A percentile compares a stretch with the other conserved stretches of the same genome.
These are phyloP conservation scores for Zaprionus kolodkinae DNA, from an alignment of 1,140 invertebrate species.

Conservation along the genomic window DNA sequence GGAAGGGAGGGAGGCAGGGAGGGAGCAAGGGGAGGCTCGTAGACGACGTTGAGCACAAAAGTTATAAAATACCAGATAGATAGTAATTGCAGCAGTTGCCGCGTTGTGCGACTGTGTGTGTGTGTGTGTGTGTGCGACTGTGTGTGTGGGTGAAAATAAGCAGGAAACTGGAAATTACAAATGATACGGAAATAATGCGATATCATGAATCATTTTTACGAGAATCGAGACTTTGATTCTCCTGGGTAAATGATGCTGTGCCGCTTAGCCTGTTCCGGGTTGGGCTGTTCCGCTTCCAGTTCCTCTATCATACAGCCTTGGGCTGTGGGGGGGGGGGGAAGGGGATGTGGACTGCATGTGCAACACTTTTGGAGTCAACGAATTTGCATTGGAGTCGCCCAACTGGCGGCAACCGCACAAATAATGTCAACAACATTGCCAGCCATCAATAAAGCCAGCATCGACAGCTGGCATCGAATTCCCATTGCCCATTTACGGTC, in stretches of 20 bases:
- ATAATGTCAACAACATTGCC: conserved; percentile 78
- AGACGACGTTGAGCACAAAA: conserved; percentile 62
- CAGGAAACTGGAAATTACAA: conserved; percentile 82
- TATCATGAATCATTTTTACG: conserved; percentile 82
- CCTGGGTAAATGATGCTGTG: conserved; percentile 63
- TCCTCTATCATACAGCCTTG: conserved; percentile 11
- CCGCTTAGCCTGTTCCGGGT: conserved; percentile 8
- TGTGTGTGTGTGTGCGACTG: conserved; percentile 32
- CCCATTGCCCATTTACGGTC: conserved; percentile 3
- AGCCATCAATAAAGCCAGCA: conserved; percentile 70
- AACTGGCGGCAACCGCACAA: conserved; percentile 72
- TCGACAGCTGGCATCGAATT: conserved; percentile 44
- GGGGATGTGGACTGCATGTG: conserved; percentile 43
- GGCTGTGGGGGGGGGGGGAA: background rate
- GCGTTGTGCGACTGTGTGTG: background rate
- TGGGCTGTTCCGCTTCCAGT: background rate
- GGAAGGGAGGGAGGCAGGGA: conserved; percentile 31
- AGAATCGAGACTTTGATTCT: conserved; percentile 81
- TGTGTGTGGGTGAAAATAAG: conserved; percentile 67
- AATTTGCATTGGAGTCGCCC: conserved; percentile 73
- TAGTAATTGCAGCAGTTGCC: conserved; percentile 70
- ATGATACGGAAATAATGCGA: conserved; percentile 82
- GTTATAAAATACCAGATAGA: conserved; percentile 81
- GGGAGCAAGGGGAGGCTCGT: conserved; percentile 23
- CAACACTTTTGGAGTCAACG: conserved; percentile 65